Conservation (phyloP, 2,113 vertebrate genomes). For the Chionomys nivalis region DNA sequence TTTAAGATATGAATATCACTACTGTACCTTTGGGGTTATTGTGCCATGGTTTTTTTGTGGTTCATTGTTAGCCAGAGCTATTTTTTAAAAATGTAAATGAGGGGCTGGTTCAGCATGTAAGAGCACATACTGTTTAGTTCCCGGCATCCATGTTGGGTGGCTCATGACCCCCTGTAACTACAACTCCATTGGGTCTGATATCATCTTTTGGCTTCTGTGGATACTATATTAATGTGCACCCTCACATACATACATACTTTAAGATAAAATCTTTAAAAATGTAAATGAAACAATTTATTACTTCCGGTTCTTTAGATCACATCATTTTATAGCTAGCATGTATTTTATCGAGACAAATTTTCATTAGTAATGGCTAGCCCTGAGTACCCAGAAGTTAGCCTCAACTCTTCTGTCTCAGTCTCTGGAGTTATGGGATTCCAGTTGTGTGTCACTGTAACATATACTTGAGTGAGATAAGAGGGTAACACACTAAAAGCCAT, state of each 20-base stretch:
- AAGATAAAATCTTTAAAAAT: constrained; percentile 1
- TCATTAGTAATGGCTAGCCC: background rate
- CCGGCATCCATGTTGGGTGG: background rate
- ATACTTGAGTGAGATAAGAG: background rate
- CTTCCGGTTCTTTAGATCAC: constrained; percentile 33
- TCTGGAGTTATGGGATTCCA: background rate
- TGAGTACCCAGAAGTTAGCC: background rate
- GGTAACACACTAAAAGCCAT: constrained; percentile 16
- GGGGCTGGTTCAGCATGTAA: background rate
- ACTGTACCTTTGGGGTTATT: background rate
- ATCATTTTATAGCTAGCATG: background rate
- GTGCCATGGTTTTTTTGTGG: background rate
- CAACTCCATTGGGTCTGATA: background rate
- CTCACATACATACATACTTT: background rate
- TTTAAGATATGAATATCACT: background rate
- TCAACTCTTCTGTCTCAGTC: background rate
- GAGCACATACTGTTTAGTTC: background rate
- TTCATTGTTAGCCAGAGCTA: background rate
- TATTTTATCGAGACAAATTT: background rate
- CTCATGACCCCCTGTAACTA: background rate
- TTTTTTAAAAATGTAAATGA: background rate
- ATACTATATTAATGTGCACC: background rate
- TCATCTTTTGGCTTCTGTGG: background rate
- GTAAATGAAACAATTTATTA: background rate
- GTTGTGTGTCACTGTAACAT: background rate